These are phyloP conservation scores for Hetaerina americana DNA, from an alignment of 1,140 invertebrate species.

Conservation along the genomic window DNA sequence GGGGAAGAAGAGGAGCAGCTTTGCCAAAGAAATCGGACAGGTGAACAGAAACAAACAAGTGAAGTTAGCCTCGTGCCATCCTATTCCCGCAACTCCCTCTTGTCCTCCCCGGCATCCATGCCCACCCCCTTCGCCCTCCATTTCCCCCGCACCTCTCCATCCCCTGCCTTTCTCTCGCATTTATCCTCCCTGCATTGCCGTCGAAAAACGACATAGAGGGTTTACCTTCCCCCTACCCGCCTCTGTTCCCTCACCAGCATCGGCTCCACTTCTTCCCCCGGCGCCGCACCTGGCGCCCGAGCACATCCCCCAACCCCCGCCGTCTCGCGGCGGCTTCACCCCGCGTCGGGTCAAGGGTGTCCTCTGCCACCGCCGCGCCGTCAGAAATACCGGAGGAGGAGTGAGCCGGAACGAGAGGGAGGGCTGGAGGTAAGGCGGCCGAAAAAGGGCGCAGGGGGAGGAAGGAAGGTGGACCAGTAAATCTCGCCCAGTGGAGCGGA, in stretches of 20 bases:
- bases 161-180: background rate
- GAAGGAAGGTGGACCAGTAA: background rate
- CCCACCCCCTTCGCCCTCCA: background rate
- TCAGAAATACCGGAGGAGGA: background rate
- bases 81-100: background rate
- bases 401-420: no score
- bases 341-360: background rate
- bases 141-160: background rate
- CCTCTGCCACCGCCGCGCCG: no score
- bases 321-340: no score
- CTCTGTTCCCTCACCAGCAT: no score
- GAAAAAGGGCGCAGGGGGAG: background rate
- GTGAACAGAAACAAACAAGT: background rate
- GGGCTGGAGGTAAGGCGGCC: background rate
- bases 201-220: background rate
- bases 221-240: no score
- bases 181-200: background rate
- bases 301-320: background rate
- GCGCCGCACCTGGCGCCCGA: background rate
- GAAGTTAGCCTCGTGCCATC: background rate
- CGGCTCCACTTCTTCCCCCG: no score
- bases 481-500: background rate
- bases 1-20: no score
- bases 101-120: no score
- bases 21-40: background rate